Evolutionary conservation across 1,140 invertebrate genomes (phyloP), one percentile per base, ranked within the genome.

Genomic region (Diplogasteroides magnus): DNA sequence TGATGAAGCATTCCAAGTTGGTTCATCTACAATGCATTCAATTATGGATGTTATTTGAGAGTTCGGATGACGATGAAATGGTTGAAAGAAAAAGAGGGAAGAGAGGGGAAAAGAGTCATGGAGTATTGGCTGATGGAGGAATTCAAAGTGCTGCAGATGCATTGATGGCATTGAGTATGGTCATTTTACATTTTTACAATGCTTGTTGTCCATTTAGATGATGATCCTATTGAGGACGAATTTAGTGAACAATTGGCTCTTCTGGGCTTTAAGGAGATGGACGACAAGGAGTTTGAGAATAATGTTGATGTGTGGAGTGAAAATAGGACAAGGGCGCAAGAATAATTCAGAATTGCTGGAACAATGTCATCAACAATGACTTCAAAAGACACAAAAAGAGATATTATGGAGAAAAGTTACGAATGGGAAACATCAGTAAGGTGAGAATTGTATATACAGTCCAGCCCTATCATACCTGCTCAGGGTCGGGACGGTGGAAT

Each of bases 281-380:
- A 86, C 74, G 87, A 88, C 69, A 86, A 87, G 31, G 86, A 88
- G 57, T 81, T 84, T 69, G 86, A 88, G 64, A 83, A 86, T 64
- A 85, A 69, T 37, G 61, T 72, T 0, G 70, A 68, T n/a, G 59
- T 64, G 23, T 11, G 37, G 37, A 11, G 37, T 11, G 37, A 48
- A 48, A 48, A 48, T 48, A 48, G 19, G 19, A 48, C 6, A 48
- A 48, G 19, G 6, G 6, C 19, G 19, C 37, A 48, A 48, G 6
- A 19, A 48, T 48, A 48, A 15, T 48, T 64, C 19, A 29, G 25
- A 61, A 58, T 1, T 72, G 70, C 48, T 72, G 70, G 70, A 55
- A 57, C 1, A 37, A 48, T 25, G 28, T 61, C 6, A 61, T 72
- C 2, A 56, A 65, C 3, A 72, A 72, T 28, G 29, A 37, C 23